Base-by-base conservation (phyloP, 2,113 vertebrate species). In the Actinemys pallida region DNA sequence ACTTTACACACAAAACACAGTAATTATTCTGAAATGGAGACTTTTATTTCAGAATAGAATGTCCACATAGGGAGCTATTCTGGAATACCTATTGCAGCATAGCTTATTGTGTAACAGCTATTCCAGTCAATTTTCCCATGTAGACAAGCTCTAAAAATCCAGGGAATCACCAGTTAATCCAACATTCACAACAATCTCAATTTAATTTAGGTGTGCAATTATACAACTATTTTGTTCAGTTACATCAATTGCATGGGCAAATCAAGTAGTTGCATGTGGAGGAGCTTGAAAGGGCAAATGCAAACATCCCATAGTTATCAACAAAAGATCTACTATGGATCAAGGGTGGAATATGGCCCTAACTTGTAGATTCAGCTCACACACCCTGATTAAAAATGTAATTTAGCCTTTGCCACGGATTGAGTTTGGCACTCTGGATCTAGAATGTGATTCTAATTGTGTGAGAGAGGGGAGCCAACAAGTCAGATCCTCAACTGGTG, bases 21-120 rank as follows among this genome's bases (percentile, higher is more conserved):
- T 85, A 84, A 94, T 96, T 94, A 90, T 95, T 81, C 39, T 57
- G 42, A 76, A 93, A 83, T 93, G 95, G 83, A 83, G 81, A 3
- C 47, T 92, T 82, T 90, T 95, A 57, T 65, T 76, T 45, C 22
- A 57, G 79, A 72, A 90, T 83, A 89, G 22, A 91, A 81, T 90
- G 39, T 31, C 53, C 75, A 65, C 85, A 50, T 69, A 81, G 22
- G 84, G 39, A 91, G 72, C 62, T 65, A 57, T 95, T 92, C 82
- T 52, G 86, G 83, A 83, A 82, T 42, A 94, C 29, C 83, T 92
- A 56, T 53, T 47, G 17, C 24, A 84, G 25, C 0, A 0, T 31
- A 39, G 10, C 86, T 95, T 90, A 56, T 80, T 96, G 82, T 88
- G 79, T 79, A 83, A 19, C 24, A 83, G 29, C 31, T 93, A 13